Percentiles rank a stretch among this genome's conserved stretches.
Conservation (phyloP, 2,888 invertebrate genomes). For the Agrilus mali region DNA sequence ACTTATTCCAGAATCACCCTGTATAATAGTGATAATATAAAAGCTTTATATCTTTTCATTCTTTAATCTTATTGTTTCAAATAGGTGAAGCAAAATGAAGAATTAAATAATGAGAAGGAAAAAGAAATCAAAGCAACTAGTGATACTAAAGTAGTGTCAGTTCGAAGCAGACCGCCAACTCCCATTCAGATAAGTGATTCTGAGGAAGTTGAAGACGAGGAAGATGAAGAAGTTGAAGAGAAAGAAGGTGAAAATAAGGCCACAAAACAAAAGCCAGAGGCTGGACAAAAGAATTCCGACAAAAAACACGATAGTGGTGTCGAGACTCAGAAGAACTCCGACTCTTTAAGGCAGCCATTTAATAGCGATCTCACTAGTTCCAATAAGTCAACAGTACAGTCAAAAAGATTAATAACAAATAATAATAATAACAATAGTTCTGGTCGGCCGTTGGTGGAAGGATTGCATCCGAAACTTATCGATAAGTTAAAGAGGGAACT, state of each 20-base stretch:
- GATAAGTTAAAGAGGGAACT: slow-evolving; percentile 20
- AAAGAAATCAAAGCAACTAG: too few relatives aligned
- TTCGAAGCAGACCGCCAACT: too few relatives aligned
- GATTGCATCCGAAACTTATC: slow-evolving; percentile 13
- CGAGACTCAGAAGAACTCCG: slow-evolving; percentile 5
- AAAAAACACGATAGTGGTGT: slow-evolving; percentile 8
- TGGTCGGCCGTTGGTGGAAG: slow-evolving; percentile 16
- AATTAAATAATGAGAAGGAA: too few relatives aligned
- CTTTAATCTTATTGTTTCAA: too few relatives aligned
- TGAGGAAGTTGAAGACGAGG: slow-evolving; percentile 7
- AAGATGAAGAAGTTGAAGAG: slow-evolving; percentile 9
- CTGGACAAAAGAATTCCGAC: slow-evolving; percentile 8
- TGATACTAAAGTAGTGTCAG: too few relatives aligned
- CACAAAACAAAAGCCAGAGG: slow-evolving; percentile 17
- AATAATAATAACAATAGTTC: slow-evolving; percentile 16
- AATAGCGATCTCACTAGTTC: slow-evolving; percentile 5
- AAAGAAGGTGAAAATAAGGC: slow-evolving; percentile 8
- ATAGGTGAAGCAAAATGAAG: too few relatives aligned
- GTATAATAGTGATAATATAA: too few relatives aligned
- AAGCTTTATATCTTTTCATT: too few relatives aligned
- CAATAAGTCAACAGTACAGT: slow-evolving; percentile 3
- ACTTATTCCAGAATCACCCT: too few relatives aligned
- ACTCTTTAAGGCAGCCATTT: slow-evolving; percentile 2
- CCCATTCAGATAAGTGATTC: too few relatives aligned
- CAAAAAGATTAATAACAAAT: slow-evolving; percentile 2